These are phyloP conservation scores for Halesus radiatus DNA, from an alignment of 1,140 invertebrate species.

Conservation along the genomic window DNA sequence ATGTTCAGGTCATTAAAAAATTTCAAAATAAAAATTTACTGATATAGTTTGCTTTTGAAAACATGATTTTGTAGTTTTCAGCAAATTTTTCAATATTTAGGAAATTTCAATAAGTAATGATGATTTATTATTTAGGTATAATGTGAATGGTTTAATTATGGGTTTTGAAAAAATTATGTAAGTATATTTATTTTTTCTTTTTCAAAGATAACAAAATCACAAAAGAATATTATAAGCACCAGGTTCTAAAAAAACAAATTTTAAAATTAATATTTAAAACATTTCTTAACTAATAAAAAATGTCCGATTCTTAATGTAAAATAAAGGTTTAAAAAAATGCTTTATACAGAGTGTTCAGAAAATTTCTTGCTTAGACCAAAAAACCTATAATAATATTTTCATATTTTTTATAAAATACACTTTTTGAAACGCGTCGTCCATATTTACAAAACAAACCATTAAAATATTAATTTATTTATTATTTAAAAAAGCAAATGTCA, in stretches of 20 bases:
- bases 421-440: slow-evolving; percentile 2
- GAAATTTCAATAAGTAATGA: not conserved
- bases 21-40: not conserved
- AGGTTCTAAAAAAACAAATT: not conserved
- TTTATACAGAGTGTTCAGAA: not conserved
- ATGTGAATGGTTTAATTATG: not conserved
- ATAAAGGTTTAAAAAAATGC: not conserved
- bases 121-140: not conserved
- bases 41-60: not conserved
- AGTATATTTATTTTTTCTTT: not conserved
- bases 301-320: not conserved
- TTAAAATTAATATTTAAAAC: not conserved
- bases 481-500: slow-evolving; percentile 17
- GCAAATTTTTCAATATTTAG: not conserved
- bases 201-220: slow-evolving; percentile 15
- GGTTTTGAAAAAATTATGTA: not conserved
- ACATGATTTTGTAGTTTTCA: not conserved
- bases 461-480: slow-evolving; percentile 11
- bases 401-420: slow-evolving; percentile 6
- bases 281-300: not conserved
- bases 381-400: not conserved
- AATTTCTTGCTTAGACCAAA: slow-evolving; percentile 8
- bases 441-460: slow-evolving; percentile 14
- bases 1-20: not conserved
- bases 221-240: slow-evolving; percentile 1